Percentiles rank a stretch among this genome's conserved stretches.
phyloP scores from a whole-genome alignment of 1,140 invertebrate species.

The Brachionus sp. region DNA sequence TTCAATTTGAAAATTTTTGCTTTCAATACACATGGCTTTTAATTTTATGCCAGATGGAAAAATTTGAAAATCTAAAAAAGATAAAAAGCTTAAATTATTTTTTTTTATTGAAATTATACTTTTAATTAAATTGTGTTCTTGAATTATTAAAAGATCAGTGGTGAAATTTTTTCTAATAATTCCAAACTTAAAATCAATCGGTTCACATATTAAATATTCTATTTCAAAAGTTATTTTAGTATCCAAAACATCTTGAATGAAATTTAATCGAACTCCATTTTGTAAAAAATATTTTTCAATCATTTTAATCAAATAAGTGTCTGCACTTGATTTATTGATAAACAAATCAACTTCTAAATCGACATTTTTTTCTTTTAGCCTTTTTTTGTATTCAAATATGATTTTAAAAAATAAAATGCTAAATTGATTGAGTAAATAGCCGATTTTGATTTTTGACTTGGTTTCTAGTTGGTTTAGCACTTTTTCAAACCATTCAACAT shows the following conservation, averaged over 20 bases:
- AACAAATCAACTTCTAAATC: neutral
- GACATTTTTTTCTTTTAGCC: neutral
- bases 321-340: neutral
- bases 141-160: neutral
- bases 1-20: neutral
- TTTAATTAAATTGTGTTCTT: neutral
- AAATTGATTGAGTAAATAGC: neutral
- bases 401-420: slow-evolving; percentile 11
- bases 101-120: neutral
- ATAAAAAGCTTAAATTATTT: neutral
- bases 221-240: neutral
- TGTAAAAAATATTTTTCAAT: neutral
- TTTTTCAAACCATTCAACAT: slow-evolving; percentile 14
- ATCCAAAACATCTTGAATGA: neutral
- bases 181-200: slow-evolving; percentile 11
- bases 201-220: slow-evolving; percentile 20
- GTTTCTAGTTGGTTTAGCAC: neutral
- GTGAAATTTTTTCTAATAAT: neutral
- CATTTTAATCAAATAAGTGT: neutral
- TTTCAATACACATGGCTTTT: slow-evolving; percentile 22
- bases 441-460: neutral
- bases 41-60: neutral
- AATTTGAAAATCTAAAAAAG: neutral
- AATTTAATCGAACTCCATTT: neutral
- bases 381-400: neutral